Evolutionary conservation across 2,888 invertebrate genomes (phyloP), one percentile per base, ranked within the genome.

Genomic region (Agrotis puta): DNA sequence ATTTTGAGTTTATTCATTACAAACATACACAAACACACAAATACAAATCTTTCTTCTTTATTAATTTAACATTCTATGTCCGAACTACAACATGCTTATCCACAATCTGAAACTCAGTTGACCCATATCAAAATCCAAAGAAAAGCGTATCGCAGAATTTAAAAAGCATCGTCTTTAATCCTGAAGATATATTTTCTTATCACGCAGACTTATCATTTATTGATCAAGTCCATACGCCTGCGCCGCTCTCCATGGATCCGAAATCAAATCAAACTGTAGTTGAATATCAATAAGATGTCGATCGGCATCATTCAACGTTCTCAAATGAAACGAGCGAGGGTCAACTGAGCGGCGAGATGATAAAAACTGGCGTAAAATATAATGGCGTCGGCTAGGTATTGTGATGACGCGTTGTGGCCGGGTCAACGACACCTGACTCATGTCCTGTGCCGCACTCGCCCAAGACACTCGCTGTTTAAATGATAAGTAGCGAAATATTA

Each of bases 351-450:
- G 67, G 81, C 62, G 76, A 79, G 85, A 85, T 80, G 82, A 86
- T 86, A 86, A 85, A 86, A 83, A 81, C 66, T 75, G 76, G 77
- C 74, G 84, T 84, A 88, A 90, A 92, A 90, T 91, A 89, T 90
- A 90, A 92, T 91, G 91, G 90, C 90, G 81, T 84, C 76, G 72
- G 81, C 89, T 92, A 90, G 92, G 91, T 90, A 91, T 92, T 91
- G 92, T 91, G 92, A 91, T 92, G 94, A 92, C 92, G 91, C 88
- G 80, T 56, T 73, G 83, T 71, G 77, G 70, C 70, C 82, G 92
- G 95, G 94, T 93, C 82, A 94, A 94, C 87, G 94, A 94, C 95
- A 92, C 92, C 94, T 94, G 95, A 95, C 92, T 95, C 95, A 94
- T 91, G 90, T 89, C 89, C 90, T 90, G 90, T 84, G 86, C 84